Base-by-base conservation (phyloP, 2,888 invertebrate genomes). In the Ochropleura plecta region DNA sequence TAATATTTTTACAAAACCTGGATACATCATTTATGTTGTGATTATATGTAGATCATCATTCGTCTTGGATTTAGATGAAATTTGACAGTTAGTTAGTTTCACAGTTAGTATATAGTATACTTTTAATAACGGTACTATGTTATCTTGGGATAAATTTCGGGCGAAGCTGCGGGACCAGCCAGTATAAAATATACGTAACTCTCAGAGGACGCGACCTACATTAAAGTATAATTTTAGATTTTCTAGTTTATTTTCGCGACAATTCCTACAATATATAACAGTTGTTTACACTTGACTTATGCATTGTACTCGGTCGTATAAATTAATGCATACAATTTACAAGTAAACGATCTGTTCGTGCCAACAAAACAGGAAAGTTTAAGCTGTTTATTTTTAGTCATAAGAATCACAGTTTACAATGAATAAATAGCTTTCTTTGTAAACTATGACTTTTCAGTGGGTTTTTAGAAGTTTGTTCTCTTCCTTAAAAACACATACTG, bases 201-300 rank as follows among this genome's bases (percentile, higher is more conserved):
- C 42, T 4, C 16, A 48, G 73, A 73, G 79, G 84, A 86, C 86
- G 40, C 30, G 86, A 79, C 83, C 86, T 63, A 86, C 70, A 72
- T 83, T 48, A 67, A 73, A 64, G 49, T 74, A n/a, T 71, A 79
- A 72, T 74, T 83, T 86, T 78, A 86, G 74, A 83, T 57, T 64
- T 78, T 60, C 62, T 67, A 49, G 73, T 83, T 78, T 78, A 83
- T 83, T 83, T 78, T 86, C 5, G 70, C 10, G 70, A 86, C 86
- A 83, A 73, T 73, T 73, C 70, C 20, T 8, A 51, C 46, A 74
- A 44, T 20, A 49, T 16, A 0, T 53, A 62, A 40, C 12, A 60
- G 86, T 70, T 76, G 76, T 84, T 81, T 80, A 64, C 80, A 12
- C 30, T 14, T 12, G 0, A 5, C 9, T 12, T 16, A 16, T 16